A percentile compares a stretch with the other conserved stretches of the same genome.
Evolutionary conservation across 2,888 invertebrate genomes (phyloP).

Genomic region (Drosophila peninsularis): DNA sequence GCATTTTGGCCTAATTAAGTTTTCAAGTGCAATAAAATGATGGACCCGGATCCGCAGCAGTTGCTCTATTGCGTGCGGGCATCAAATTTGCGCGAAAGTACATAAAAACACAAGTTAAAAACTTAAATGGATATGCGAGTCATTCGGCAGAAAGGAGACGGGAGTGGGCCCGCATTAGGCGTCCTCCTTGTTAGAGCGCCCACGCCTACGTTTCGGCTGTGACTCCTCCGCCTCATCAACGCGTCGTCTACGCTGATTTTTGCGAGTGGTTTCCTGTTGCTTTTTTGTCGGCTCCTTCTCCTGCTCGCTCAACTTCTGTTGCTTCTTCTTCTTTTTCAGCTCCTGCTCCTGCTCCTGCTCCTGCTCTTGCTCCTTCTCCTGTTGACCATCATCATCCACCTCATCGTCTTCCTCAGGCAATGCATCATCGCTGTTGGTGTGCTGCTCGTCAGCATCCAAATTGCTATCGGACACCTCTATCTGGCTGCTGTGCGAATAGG

Average conservation of each 20-base stretch:
- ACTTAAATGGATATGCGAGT: slow-evolving; percentile 72
- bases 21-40: slow-evolving; percentile 84
- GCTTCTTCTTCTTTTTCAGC: not conserved
- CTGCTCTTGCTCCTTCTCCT: slow-evolving; percentile 10
- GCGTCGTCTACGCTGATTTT: slow-evolving; percentile 32
- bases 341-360: slow-evolving; percentile 8
- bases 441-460: slow-evolving; percentile 26
- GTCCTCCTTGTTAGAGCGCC: slow-evolving; percentile 37
- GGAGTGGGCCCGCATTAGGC: slow-evolving; percentile 4
- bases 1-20: slow-evolving; percentile 83
- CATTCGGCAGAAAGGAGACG: slow-evolving; percentile 4
- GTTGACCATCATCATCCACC: slow-evolving; percentile 31
- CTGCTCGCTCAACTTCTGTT: slow-evolving; percentile 4
- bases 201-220: slow-evolving; percentile 52
- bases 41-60: slow-evolving; percentile 57
- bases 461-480: slow-evolving; percentile 69
- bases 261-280: slow-evolving; percentile 35
- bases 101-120: slow-evolving; percentile 78
- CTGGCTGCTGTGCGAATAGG: slow-evolving; percentile 76
- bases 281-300: slow-evolving; percentile 24
- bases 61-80: slow-evolving; percentile 68
- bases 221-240: slow-evolving; percentile 29
- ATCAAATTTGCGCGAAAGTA: slow-evolving; percentile 72
- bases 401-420: slow-evolving; percentile 34
- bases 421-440: slow-evolving; percentile 34